Base-by-base conservation (phyloP, 2,888 invertebrate genomes). In the Agrotis segetum region DNA sequence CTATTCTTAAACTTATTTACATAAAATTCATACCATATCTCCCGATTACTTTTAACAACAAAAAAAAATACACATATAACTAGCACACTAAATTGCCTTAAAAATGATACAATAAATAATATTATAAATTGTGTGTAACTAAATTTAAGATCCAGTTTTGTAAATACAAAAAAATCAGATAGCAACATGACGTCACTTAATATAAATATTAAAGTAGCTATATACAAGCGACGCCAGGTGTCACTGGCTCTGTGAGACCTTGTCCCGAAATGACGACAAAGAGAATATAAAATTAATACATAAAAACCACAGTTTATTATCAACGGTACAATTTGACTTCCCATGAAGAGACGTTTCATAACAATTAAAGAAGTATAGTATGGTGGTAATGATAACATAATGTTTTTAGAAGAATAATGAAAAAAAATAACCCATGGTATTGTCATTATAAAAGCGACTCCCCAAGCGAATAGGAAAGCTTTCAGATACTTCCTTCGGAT, bases 281-380 rank as follows among this genome's bases (percentile, higher is more conserved):
- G 44, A 6, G 67, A 52, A 29, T 2, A 40, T 19, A 67, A 5
- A 52, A 67, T 67, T 5, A 19, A 17, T 29, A 66, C 13, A 3
- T 65, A 65, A 44, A 67, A 65, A 17, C 50, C 17, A 44, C 5
- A 17, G 24, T 67, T 67, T 16, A 16, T 4, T 52, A 65, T 19
- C 24, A 67, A 44, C 5, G 67, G 65, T 29, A 67, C 24, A 9
- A 67, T 16, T 7, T 19, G 34, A 2, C 34, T 40, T 63, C 5
- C 17, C 0, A 1, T 17, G 1, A 17, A 29, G 1, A 29, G 29
- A 52, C 7, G 14, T 9, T 21, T 2, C 2, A 14, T 11, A 1
- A 34, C 7, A 34, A 34, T 7, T 34, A 29, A 29, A 29, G 29
- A 29, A 29, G 3, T 5, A 29, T 5, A 5, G 29, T 29, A 29